A percentile compares a stretch with the other conserved stretches of the same genome.
Conservation (phyloP, 2,888 invertebrate species). For the Aphidoletes aphidimyza region DNA sequence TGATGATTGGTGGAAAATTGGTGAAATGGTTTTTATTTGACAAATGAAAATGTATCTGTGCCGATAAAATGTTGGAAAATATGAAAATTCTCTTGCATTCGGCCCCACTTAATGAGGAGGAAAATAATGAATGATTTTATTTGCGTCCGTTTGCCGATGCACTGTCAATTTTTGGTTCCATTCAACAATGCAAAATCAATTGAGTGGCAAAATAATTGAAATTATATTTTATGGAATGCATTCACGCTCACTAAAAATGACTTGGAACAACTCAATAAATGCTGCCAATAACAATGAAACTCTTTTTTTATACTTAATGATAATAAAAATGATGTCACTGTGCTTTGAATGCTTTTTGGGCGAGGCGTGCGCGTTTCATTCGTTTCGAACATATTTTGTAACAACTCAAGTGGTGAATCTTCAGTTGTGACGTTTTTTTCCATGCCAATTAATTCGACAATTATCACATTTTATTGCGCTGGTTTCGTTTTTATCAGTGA, state of each 20-base stretch:
- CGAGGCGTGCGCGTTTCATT: background rate
- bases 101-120: background rate
- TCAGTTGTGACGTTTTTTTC: background rate
- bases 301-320: background rate
- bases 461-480: conserved; percentile 14
- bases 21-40: background rate
- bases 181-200: background rate
- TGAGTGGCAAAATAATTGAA: conserved; percentile 44
- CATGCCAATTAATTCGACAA: conserved; percentile 24
- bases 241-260: background rate
- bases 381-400: background rate
- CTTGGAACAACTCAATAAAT: conserved; percentile 42
- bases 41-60: background rate
- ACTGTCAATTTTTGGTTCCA: background rate
- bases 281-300: background rate
- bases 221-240: too few relatives aligned
- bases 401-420: background rate
- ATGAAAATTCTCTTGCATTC: background rate
- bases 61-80: background rate
- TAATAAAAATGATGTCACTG: too few relatives aligned
- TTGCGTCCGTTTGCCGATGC: background rate
- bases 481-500: background rate
- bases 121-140: conserved; percentile 22
- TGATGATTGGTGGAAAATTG: conserved; percentile 5
- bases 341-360: too few relatives aligned